Percentiles rank a stretch among this genome's conserved stretches.
These are phyloP conservation scores for Chiloscyllium punctatum DNA, from an alignment of 2,797 vertebrate species.

Conservation along the genomic window DNA sequence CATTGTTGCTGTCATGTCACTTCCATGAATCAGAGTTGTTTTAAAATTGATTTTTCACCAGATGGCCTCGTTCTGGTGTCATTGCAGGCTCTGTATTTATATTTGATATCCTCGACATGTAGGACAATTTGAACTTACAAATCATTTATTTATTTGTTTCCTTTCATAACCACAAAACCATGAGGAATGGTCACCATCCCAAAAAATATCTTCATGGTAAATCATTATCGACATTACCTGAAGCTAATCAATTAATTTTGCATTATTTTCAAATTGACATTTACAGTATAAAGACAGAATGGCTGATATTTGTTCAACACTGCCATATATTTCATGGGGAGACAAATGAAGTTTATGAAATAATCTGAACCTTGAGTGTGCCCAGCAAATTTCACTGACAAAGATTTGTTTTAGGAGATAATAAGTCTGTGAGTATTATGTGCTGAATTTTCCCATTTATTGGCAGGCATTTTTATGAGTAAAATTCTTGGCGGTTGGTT, in stretches of 20 bases:
- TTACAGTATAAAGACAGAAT: slow-evolving; percentile 5
- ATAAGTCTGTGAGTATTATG: not conserved
- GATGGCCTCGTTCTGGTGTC: not conserved
- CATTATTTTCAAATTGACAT: not conserved
- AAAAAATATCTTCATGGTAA: not conserved
- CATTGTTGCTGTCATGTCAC: not conserved
- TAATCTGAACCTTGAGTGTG: not conserved
- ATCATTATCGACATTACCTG: not conserved
- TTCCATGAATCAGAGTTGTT: slow-evolving; percentile 1
- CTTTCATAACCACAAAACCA: no score
- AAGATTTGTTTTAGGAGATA: not conserved
- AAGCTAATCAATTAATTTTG: slow-evolving; percentile 15
- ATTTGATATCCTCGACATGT: not conserved
- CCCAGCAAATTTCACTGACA: not conserved
- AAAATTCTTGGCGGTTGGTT: no score
- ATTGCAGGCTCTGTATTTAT: not conserved
- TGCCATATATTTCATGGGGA: not conserved
- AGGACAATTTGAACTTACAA: not conserved
- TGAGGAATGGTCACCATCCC: not conserved
- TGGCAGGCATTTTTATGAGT: no score
- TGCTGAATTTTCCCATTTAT: not conserved
- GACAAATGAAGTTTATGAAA: not conserved
- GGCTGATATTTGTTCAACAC: not conserved
- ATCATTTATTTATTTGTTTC: not conserved
- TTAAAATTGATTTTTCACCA: not conserved